Conservation (phyloP, 2,888 invertebrate species). For the Ceraclea dissimilis region DNA sequence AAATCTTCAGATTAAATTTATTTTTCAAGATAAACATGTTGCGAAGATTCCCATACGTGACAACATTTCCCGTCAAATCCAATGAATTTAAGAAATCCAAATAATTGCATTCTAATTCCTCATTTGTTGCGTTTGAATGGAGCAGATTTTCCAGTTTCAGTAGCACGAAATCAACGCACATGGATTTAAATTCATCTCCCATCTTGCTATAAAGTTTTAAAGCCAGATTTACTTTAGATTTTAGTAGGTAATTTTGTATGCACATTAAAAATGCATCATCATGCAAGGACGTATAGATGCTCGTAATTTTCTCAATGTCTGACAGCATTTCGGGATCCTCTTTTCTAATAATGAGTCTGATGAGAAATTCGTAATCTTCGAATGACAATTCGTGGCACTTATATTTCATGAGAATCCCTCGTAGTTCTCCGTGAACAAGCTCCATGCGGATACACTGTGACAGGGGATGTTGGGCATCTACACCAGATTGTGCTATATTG, state of each 20-base stretch:
- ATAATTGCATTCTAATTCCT: constrained; percentile 38
- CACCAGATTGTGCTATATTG: constrained; percentile 13
- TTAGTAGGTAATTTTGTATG: constrained; percentile 18
- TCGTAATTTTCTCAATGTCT: constrained; percentile 22
- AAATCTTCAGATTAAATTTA: constrained; percentile 18
- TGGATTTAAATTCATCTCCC: constrained; percentile 14
- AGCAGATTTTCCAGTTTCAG: constrained; percentile 42
- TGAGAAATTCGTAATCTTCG: constrained; percentile 23
- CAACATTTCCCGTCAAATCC: constrained; percentile 5
- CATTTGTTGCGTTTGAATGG: constrained; percentile 28
- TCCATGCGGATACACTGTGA: constrained; percentile 15
- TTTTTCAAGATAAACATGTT: constrained; percentile 22
- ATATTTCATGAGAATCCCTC: constrained; percentile 22
- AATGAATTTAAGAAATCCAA: constrained; percentile 40
- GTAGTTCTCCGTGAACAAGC: constrained; percentile 18
- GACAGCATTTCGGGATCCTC: constrained; percentile 21
- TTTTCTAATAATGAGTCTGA: constrained; percentile 17
- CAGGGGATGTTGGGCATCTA: constrained; percentile 12
- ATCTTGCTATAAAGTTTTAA: constrained; percentile 17
- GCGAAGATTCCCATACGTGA: constrained; percentile 11
- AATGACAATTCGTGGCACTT: constrained; percentile 18
- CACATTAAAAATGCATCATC: constrained; percentile 22
- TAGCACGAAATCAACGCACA: constrained; percentile 14
- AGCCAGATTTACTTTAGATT: constrained; percentile 15
- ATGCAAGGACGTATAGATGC: constrained; percentile 17